A percentile compares a stretch with the other conserved stretches of the same genome.
Conservation (phyloP, 2,888 invertebrate species). For the Caenorhabditis sp. region DNA sequence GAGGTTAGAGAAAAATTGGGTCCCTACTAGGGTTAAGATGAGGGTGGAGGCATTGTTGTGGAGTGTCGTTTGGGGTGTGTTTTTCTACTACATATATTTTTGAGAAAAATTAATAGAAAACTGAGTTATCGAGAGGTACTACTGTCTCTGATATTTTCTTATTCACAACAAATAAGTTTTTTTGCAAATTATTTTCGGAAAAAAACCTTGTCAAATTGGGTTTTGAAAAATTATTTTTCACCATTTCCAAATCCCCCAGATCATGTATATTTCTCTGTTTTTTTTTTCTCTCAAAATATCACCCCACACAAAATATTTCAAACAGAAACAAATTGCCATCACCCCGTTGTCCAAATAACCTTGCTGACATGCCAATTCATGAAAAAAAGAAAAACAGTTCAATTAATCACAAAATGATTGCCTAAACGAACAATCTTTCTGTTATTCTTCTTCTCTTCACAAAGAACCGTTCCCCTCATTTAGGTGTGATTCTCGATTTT, state of each 20-base stretch:
- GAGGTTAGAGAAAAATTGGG: too few species aligned
- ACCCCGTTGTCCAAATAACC: slow-evolving; percentile 10
- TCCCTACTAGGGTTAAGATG: background rate
- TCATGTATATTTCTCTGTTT: too few species aligned
- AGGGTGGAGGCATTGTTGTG: background rate
- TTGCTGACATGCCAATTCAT: slow-evolving; percentile 10
- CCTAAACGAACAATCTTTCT: background rate
- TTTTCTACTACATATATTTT: too few species aligned
- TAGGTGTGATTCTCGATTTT: background rate
- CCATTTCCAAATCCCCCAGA: background rate
- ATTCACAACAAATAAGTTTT: too few species aligned
- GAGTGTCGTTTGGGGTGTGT: background rate
- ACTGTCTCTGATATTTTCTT: too few species aligned
- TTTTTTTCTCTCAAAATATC: background rate
- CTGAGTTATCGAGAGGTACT: too few species aligned
- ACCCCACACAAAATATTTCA: slow-evolving; percentile 1
- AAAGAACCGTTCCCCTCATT: background rate
- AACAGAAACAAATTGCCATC: slow-evolving; percentile 13
- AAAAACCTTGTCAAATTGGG: too few species aligned
- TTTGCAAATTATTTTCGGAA: too few species aligned
- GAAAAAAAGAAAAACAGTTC: background rate
- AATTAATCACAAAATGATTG: slow-evolving; percentile 1
- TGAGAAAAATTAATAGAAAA: too few species aligned
- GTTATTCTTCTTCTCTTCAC: background rate
- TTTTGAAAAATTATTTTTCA: too few species aligned